A percentile compares a stretch with the other conserved stretches of the same genome.
phyloP scores from a whole-genome alignment of 2,113 vertebrate species.

The Chaenogobius annularis region DNA sequence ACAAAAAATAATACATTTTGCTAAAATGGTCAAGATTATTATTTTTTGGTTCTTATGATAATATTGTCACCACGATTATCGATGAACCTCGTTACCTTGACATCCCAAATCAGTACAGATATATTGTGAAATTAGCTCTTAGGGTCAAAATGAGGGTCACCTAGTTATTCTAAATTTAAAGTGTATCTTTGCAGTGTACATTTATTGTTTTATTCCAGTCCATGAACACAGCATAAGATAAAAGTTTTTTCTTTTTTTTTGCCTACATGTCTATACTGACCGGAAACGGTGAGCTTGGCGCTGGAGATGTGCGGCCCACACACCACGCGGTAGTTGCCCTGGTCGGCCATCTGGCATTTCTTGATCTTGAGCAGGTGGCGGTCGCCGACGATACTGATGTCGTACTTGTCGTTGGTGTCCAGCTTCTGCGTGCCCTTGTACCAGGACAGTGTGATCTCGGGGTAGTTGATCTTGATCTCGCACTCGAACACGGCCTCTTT shows the following conservation, averaged over 20 bases:
- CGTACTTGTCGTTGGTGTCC: conserved; percentile 86
- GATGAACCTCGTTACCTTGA: too few species aligned
- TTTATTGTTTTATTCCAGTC: too few species aligned
- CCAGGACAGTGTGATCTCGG: conserved; percentile 97
- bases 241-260: not conserved
- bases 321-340: conserved; percentile 94
- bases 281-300: conserved; percentile 89
- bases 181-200: too few species aligned
- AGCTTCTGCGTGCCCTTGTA: conserved; percentile 97
- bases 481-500: conserved; percentile 92
- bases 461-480: conserved; percentile 97
- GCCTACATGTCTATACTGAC: conserved; percentile 76
- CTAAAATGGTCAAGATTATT: too few species aligned
- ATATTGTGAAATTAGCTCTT: too few species aligned
- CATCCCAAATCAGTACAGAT: too few species aligned
- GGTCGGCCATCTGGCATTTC: conserved; percentile 85
- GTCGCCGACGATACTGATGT: conserved; percentile 87
- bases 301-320: conserved; percentile 97
- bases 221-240: too few species aligned
- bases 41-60: too few species aligned
- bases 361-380: conserved; percentile 86
- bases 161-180: too few species aligned
- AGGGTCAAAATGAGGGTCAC: too few species aligned
- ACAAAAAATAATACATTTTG: too few species aligned
- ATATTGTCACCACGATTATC: too few species aligned